phyloP scores from a whole-genome alignment of 2,888 invertebrate genomes.

The Baronia brevicornis region DNA sequence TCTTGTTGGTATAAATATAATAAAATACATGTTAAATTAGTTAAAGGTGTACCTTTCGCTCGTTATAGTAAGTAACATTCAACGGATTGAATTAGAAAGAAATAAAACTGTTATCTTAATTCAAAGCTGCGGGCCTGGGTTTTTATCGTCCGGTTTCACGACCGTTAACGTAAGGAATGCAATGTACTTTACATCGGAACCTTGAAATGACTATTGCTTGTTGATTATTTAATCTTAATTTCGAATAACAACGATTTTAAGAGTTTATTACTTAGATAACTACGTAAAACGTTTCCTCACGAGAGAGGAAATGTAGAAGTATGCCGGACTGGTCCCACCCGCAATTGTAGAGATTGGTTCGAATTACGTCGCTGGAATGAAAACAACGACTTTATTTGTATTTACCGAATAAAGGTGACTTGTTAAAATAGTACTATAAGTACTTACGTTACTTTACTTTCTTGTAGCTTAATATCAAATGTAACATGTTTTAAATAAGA shows the following conservation, averaged over 20 bases:
- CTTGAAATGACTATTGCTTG: slow-evolving; percentile 21
- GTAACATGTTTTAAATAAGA: no score
- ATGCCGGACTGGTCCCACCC: slow-evolving; percentile 23
- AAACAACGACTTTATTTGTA: slow-evolving; percentile 34
- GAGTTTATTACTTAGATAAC: slow-evolving; percentile 2
- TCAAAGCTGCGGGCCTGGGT: slow-evolving; percentile 41
- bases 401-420: no score
- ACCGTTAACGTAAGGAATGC: slow-evolving; percentile 39
- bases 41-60: slow-evolving; percentile 24
- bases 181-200: slow-evolving; percentile 30
- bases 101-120: slow-evolving; percentile 66
- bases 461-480: no score
- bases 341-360: slow-evolving; percentile 30
- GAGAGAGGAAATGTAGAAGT: slow-evolving; percentile 22
- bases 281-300: slow-evolving; percentile 17
- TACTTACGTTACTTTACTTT: no score
- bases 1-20: no score
- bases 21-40: no score
- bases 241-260: slow-evolving; percentile 14
- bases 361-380: slow-evolving; percentile 31
- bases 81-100: slow-evolving; percentile 50
- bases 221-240: slow-evolving; percentile 18
- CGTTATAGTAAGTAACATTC: slow-evolving; percentile 19
- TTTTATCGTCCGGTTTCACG: slow-evolving; percentile 44
- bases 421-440: no score